These are phyloP conservation scores for Arenicola marina DNA, from an alignment of 2,888 invertebrate genomes.

Conservation along the genomic window DNA sequence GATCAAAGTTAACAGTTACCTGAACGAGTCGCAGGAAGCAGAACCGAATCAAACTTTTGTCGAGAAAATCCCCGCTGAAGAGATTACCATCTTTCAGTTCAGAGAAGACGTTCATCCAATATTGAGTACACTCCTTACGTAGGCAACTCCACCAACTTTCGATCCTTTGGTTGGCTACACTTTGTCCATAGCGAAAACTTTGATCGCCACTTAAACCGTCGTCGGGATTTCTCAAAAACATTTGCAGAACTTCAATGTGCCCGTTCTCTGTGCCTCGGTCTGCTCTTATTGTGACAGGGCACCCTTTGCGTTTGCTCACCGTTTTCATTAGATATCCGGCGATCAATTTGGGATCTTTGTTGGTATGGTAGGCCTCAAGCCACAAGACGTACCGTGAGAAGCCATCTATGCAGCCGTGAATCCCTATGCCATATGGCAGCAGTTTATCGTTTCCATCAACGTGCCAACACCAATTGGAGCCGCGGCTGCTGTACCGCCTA, in stretches of 20 bases:
- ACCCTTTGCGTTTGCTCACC: not conserved
- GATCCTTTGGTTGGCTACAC: not conserved
- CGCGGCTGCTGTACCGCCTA: not conserved
- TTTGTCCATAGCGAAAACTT: not conserved
- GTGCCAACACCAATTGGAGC: not conserved
- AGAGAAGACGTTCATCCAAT: not conserved
- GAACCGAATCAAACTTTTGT: not conserved
- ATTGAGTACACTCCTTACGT: not conserved
- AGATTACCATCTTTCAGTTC: not conserved
- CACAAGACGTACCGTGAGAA: not conserved
- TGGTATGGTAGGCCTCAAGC: not conserved
- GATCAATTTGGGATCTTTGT: not conserved
- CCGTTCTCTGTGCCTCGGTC: constrained; percentile 2
- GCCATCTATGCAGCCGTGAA: not conserved
- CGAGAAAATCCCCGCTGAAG: too few species aligned
- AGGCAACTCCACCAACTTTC: not conserved
- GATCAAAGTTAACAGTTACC: too few species aligned
- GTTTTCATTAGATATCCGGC: not conserved
- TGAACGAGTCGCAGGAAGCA: constrained; percentile 1
- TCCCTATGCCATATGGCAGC: not conserved
- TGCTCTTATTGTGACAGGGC: not conserved
- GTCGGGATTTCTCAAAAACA: not conserved
- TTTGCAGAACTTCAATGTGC: not conserved
- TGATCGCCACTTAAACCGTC: not conserved
- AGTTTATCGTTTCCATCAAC: constrained; percentile 1